Conservation (phyloP, 2,888 invertebrate species). For the Yponomeuta malinellus region DNA sequence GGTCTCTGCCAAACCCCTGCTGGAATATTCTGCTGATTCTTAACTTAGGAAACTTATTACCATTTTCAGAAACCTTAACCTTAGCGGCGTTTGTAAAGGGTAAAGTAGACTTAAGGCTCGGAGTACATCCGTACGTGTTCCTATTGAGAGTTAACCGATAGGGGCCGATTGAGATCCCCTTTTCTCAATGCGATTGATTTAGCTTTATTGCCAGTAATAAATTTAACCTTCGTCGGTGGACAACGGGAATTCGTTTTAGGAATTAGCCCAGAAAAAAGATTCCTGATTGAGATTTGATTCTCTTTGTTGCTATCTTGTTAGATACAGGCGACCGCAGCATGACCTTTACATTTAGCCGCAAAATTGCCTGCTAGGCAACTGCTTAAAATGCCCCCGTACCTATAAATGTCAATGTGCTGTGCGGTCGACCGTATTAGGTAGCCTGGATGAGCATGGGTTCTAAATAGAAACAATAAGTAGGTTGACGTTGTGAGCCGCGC, state of each 20-base stretch:
- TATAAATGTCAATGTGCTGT: no score
- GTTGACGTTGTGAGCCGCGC: neutral
- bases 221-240: conserved; percentile 37
- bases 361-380: neutral
- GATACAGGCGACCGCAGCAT: neutral
- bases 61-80: neutral
- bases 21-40: no score
- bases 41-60: no score
- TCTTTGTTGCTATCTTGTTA: neutral
- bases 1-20: no score
- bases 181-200: conserved; percentile 56
- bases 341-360: no score
- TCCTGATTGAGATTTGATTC: neutral
- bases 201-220: conserved; percentile 62
- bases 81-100: neutral
- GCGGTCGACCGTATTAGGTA: no score
- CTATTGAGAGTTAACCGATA: conserved; percentile 44
- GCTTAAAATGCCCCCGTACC: neutral
- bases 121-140: conserved; percentile 21
- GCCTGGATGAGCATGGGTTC: no score
- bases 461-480: neutral
- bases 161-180: conserved; percentile 45
- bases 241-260: conserved; percentile 1
- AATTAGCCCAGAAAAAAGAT: conserved; percentile 11
- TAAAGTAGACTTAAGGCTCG: neutral